Base-by-base conservation (phyloP, 2,888 invertebrate genomes). In the Drymonia ruficornis region DNA sequence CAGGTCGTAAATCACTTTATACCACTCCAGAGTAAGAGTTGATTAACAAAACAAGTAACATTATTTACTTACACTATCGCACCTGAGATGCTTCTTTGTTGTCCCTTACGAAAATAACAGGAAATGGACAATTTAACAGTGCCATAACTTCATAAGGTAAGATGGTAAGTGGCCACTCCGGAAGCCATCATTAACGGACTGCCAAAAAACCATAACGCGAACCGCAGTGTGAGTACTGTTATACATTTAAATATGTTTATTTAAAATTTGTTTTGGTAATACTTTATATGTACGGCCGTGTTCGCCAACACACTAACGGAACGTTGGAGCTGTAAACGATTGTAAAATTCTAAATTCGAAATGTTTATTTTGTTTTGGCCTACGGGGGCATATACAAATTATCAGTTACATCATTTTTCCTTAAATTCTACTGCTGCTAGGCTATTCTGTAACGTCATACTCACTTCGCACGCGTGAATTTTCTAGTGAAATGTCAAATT, bases 61-160 rank as follows among this genome's bases (percentile, higher is more conserved):
- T 28, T 19, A 19, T 28, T 45, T 43, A 19, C 28, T 45, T 23
- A 45, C 28, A 28, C 23, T 12, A 28, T 15, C 19, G 12, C 45
- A 45, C 45, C 13, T 23, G n/a, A 44, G 45, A 19, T 43, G 28
- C 3, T 7, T 5, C 45, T 45, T 28, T 16, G 4, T 47, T 16
- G 34, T 34, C 47, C 7, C 13, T 44, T 34, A 15, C 18, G 13
- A 47, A 58, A 59, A 54, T 49, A 53, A 38, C 65, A 65, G 65
- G 63, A 65, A 61, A 54, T 53, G 38, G 34, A 60, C 48, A 61
- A 60, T 63, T 51, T 54, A 49, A 43, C 55, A 53, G 50, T 9
- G 31, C 46, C 42, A 49, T 56, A 52, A 52, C 29, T 64, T 59
- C 59, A 56, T 61, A 54, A 60, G 54, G 40, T 55, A 52, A 50